A percentile compares a stretch with the other conserved stretches of the same genome.
phyloP scores from a whole-genome alignment of 2,888 invertebrate genomes.

The Cataglyphis cursor region DNA sequence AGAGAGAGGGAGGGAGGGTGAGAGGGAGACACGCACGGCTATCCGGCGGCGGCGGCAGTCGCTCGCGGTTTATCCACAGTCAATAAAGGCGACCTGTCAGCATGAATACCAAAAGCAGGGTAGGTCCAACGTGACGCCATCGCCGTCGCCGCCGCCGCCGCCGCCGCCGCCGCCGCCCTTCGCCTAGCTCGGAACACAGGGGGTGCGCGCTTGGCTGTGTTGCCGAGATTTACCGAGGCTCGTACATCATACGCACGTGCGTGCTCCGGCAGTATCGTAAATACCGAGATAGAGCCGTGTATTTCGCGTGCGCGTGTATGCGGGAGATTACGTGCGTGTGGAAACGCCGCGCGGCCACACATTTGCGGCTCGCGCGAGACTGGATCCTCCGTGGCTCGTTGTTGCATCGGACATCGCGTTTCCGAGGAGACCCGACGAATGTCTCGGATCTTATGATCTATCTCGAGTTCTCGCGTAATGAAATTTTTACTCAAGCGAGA shows the following conservation, averaged over 20 bases:
- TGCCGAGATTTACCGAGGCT: constrained; percentile 72
- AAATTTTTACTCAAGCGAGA: constrained; percentile 25
- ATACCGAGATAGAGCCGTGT: constrained; percentile 61
- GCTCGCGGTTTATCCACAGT: constrained; percentile 82
- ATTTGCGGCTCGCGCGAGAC: constrained; percentile 36
- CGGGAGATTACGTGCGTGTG: constrained; percentile 23
- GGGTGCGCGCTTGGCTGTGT: constrained; percentile 45
- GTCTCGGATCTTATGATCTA: background rate
- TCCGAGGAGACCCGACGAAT: background rate
- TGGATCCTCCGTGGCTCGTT: constrained; percentile 9
- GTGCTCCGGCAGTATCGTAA: constrained; percentile 70
- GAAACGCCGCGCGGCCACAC: constrained; percentile 3
- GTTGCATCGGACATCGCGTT: constrained; percentile 1
- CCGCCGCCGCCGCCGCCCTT: constrained; percentile 15
- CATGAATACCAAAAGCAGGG: constrained; percentile 83
- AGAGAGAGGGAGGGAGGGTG: too few relatives aligned
- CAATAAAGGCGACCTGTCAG: constrained; percentile 85
- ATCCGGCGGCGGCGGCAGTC: constrained; percentile 61
- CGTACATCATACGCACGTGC: constrained; percentile 77
- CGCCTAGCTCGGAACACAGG: background rate
- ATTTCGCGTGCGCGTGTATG: background rate
- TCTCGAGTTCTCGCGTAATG: constrained; percentile 15
- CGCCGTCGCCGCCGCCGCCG: background rate
- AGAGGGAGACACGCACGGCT: constrained; percentile 63
- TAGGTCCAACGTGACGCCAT: constrained; percentile 63